These are phyloP conservation scores for Lepus oiostolus DNA, from an alignment of 2,797 vertebrate genomes.

Conservation along the genomic window DNA sequence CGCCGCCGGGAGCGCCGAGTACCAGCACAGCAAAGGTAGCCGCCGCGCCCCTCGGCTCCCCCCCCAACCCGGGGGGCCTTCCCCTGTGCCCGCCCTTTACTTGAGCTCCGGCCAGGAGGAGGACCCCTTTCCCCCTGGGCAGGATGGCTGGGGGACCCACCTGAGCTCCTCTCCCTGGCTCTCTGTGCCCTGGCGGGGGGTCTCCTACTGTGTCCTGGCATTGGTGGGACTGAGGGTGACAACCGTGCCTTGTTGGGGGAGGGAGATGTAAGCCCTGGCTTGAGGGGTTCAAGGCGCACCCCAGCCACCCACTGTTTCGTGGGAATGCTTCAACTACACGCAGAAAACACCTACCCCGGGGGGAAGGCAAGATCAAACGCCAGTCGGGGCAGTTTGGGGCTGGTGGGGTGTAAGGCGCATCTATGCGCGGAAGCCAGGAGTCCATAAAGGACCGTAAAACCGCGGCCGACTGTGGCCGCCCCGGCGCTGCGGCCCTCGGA, in stretches of 20 bases:
- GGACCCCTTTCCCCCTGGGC: conserved; percentile 36
- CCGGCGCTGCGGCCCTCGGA: conserved; percentile 73
- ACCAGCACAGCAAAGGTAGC: conserved; percentile 96
- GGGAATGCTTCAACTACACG: conserved; percentile 67
- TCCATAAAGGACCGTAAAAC: conserved; percentile 87
- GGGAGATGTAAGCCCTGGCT: neutral
- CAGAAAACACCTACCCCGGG: conserved; percentile 62
- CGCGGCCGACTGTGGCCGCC: conserved; percentile 64
- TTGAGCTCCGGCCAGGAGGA: conserved; percentile 52
- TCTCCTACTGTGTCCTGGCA: conserved; percentile 53
- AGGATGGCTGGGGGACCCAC: conserved; percentile 64
- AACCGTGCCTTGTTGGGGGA: conserved; percentile 18
- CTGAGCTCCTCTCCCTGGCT: conserved; percentile 37
- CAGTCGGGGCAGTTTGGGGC: conserved; percentile 82
- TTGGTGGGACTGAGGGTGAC: conserved; percentile 67
- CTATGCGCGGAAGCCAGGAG: conserved; percentile 84
- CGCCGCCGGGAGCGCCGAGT: conserved; percentile 93
- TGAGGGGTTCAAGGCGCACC: conserved; percentile 43
- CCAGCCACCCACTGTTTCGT: conserved; percentile 58
- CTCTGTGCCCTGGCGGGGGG: conserved; percentile 28
- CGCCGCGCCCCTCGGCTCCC: conserved; percentile 81
- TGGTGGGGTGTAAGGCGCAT: conserved; percentile 83
- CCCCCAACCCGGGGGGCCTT: conserved; percentile 5
- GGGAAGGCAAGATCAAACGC: conserved; percentile 85
- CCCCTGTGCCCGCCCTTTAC: conserved; percentile 74